These are phyloP conservation scores for Drosophila carrolli DNA, from an alignment of 1,140 invertebrate genomes.

Conservation along the genomic window DNA sequence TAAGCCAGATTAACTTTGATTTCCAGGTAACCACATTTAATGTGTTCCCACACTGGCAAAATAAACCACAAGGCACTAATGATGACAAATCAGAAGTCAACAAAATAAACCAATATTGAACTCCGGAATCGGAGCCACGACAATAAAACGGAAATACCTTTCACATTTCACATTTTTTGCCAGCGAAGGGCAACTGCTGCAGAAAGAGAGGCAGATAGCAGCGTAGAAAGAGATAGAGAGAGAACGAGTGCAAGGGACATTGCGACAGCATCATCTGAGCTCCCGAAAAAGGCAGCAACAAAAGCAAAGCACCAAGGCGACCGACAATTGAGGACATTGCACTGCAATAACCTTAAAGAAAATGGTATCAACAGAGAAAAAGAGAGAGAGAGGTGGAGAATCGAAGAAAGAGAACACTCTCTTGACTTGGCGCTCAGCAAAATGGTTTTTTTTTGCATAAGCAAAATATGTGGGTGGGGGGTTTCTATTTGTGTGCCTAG, in stretches of 20 bases:
- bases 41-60: constrained; percentile 20
- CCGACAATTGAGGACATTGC: constrained; percentile 78
- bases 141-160: constrained; percentile 68
- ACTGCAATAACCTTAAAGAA: constrained; percentile 79
- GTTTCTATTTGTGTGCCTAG: constrained; percentile 53
- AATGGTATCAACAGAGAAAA: constrained; percentile 41
- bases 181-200: constrained; percentile 58
- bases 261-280: constrained; percentile 66
- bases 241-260: constrained; percentile 55
- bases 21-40: constrained; percentile 25
- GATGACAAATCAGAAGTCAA: constrained; percentile 46
- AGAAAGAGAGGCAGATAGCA: constrained; percentile 11
- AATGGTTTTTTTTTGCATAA: constrained; percentile 60
- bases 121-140: constrained; percentile 32
- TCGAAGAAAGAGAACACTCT: constrained; percentile 19
- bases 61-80: constrained; percentile 22
- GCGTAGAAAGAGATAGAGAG: neutral
- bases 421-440: constrained; percentile 72
- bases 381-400: constrained; percentile 19
- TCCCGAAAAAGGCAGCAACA: constrained; percentile 60
- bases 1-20: constrained; percentile 21
- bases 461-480: constrained; percentile 18
- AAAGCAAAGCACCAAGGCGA: constrained; percentile 63
- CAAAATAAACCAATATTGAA: constrained; percentile 57
- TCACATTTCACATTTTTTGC: constrained; percentile 61